These are phyloP conservation scores for Anadara kagoshimensis DNA, from an alignment of 1,140 invertebrate genomes.

Conservation along the genomic window DNA sequence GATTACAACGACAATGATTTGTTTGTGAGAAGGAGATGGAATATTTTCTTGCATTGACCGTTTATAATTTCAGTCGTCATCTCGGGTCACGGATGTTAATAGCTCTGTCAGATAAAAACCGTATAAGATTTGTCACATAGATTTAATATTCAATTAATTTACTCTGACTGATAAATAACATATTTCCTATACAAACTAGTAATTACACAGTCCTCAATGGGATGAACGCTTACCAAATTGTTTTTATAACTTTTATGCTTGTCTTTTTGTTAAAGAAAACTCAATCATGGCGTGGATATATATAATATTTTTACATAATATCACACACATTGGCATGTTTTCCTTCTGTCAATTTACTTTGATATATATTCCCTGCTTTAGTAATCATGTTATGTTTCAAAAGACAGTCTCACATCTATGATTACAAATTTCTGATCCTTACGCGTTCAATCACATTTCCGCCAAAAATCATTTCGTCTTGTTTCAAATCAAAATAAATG, in stretches of 20 bases:
- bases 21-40: slow-evolving; percentile 8
- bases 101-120: slow-evolving; percentile 12
- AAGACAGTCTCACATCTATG: too few species aligned
- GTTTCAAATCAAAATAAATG: slow-evolving; percentile 21
- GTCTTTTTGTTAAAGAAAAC: too few species aligned
- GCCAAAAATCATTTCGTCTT: too few species aligned
- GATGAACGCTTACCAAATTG: slow-evolving; percentile 26
- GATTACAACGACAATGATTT: slow-evolving; percentile 10
- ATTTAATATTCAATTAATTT: slow-evolving; percentile 36
- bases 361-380: too few species aligned
- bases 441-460: too few species aligned
- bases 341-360: too few species aligned
- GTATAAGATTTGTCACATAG: slow-evolving; percentile 13
- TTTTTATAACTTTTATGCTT: slow-evolving; percentile 27
- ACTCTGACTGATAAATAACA: slow-evolving; percentile 27
- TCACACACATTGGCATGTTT: too few species aligned
- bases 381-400: too few species aligned
- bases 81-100: slow-evolving; percentile 22
- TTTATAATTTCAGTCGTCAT: slow-evolving; percentile 10
- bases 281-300: too few species aligned
- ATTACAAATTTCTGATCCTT: too few species aligned
- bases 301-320: too few species aligned
- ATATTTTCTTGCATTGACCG: slow-evolving; percentile 24
- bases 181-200: slow-evolving; percentile 15
- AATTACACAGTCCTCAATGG: slow-evolving; percentile 16